Evolutionary conservation across 2,888 invertebrate species (phyloP).

Genomic region (Amphipyra berbera): DNA sequence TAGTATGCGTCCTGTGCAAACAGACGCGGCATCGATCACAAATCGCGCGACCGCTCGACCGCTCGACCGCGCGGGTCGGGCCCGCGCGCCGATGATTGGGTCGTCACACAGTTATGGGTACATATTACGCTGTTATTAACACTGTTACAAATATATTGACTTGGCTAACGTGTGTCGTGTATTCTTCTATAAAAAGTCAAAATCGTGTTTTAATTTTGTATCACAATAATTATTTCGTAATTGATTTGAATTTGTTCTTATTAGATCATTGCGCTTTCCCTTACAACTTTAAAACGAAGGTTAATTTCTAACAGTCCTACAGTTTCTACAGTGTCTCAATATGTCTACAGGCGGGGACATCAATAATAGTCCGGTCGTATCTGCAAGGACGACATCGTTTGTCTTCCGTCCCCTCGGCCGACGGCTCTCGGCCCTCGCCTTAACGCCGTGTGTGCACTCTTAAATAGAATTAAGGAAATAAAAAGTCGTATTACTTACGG

Average conservation of each 20-base stretch:
- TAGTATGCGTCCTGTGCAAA: conserved; percentile 47
- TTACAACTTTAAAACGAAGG: background rate
- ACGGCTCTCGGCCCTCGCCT: conserved; percentile 10
- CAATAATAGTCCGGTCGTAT: conserved; percentile 45
- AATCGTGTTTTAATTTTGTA: no score
- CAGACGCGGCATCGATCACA: conserved; percentile 37
- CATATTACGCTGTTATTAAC: background rate
- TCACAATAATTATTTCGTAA: no score
- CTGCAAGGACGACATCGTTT: conserved; percentile 54
- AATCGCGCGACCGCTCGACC: conserved; percentile 13
- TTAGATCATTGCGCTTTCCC: no score
- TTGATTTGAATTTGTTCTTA: no score
- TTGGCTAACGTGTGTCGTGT: background rate
- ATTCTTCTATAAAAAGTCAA: no score
- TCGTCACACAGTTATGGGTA: conserved; percentile 7
- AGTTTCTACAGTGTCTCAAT: background rate
- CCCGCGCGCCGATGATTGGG: background rate
- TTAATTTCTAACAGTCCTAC: conserved; percentile 2
- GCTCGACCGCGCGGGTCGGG: conserved; percentile 12
- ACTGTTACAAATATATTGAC: background rate
- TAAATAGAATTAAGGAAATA: conserved; percentile 57
- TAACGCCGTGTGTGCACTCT: conserved; percentile 47
- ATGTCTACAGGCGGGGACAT: conserved; percentile 28
- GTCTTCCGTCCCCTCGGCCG: conserved; percentile 43
- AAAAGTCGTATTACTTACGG: conserved; percentile 55